Percentiles rank a stretch among this genome's conserved stretches.
Conservation (phyloP, 2,888 invertebrate genomes). For the Strigamia crassipes region DNA sequence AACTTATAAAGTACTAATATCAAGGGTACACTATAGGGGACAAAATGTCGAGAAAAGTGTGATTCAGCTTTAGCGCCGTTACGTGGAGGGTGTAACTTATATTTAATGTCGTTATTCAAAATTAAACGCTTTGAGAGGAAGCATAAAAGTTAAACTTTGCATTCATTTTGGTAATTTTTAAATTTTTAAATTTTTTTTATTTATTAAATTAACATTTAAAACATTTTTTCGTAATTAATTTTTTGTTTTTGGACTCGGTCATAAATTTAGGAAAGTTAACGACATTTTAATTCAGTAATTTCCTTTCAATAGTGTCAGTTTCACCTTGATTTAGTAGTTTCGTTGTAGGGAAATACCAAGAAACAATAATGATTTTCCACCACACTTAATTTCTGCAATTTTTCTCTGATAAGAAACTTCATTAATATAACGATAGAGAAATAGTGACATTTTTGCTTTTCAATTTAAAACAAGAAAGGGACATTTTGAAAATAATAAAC, state of each 20-base stretch:
- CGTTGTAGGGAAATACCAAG: background rate
- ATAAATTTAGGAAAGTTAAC: background rate
- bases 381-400: background rate
- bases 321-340: background rate
- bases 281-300: conserved; percentile 34
- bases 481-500: conserved; percentile 14
- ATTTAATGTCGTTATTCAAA: background rate
- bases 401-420: conserved; percentile 23
- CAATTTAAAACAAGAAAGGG: background rate
- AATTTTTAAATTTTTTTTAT: background rate
- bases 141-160: background rate
- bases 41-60: background rate
- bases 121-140: background rate
- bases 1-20: conserved; percentile 18
- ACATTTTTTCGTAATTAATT: background rate
- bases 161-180: background rate
- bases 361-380: conserved; percentile 42
- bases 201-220: background rate
- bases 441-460: background rate
- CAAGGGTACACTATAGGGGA: background rate
- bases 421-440: conserved; percentile 18
- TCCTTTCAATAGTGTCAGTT: background rate
- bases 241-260: background rate
- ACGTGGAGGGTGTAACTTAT: background rate
- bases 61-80: background rate